These are phyloP conservation scores for Melospiza melodia DNA, from an alignment of 2,113 vertebrate genomes.

Conservation along the genomic window DNA sequence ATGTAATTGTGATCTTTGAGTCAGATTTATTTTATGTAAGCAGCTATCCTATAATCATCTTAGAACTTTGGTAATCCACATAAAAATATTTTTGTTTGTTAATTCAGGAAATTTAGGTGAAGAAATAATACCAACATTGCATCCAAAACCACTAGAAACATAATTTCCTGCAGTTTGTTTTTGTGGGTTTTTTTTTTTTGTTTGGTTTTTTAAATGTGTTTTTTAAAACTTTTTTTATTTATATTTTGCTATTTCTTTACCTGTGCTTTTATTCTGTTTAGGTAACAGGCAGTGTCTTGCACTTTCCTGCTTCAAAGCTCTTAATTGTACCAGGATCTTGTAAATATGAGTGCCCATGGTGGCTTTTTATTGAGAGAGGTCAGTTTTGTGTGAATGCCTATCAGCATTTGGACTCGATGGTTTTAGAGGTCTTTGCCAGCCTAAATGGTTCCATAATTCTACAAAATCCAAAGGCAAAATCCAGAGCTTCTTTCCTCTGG, in stretches of 20 bases:
- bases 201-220: not conserved
- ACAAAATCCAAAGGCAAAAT: not conserved
- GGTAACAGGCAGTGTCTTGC: not conserved
- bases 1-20: not conserved
- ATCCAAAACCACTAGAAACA: not conserved
- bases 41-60: not conserved
- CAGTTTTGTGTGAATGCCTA: not conserved
- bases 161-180: not conserved
- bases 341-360: not conserved
- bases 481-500: not conserved
- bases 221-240: not conserved
- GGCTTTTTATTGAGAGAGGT: not conserved
- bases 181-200: not conserved
- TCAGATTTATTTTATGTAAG: not conserved
- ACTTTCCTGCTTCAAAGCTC: not conserved
- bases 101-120: not conserved
- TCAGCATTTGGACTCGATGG: fast-evolving
- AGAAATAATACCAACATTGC: not conserved
- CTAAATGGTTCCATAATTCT: not conserved
- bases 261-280: not conserved
- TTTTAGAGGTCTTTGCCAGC: not conserved
- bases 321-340: fast-evolving
- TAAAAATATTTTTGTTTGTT: not conserved
- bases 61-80: not conserved
- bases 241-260: not conserved